Evolutionary conservation across 1,140 invertebrate species (phyloP).

Genomic region (Drosophila pandora): DNA sequence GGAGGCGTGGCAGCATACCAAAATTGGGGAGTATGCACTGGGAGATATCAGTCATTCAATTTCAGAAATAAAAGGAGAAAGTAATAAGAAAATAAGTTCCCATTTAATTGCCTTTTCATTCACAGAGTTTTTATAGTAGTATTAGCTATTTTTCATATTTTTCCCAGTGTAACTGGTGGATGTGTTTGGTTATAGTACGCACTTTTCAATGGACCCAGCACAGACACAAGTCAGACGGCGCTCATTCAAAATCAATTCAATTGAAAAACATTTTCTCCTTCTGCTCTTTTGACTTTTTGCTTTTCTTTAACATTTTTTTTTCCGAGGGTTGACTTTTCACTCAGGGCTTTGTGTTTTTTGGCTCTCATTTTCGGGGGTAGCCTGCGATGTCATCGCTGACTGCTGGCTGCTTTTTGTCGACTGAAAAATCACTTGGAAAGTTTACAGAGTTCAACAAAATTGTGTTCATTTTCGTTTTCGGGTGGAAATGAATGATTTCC

Average conservation of each 20-base stretch:
- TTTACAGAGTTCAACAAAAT: conserved; percentile 54
- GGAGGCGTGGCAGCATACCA: conserved; percentile 49
- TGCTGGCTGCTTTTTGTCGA: conserved; percentile 34
- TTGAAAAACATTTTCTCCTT: conserved; percentile 69
- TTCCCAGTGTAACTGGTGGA: conserved; percentile 6
- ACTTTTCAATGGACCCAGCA: conserved; percentile 70
- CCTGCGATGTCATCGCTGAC: conserved; percentile 36
- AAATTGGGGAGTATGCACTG: conserved; percentile 36
- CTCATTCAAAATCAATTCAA: conserved; percentile 79
- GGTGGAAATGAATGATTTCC: conserved; percentile 77
- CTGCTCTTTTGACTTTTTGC: conserved; percentile 12
- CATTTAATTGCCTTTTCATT: too few species aligned
- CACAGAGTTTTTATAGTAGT: not conserved
- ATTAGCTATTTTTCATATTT: not conserved
- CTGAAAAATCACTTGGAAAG: conserved; percentile 58
- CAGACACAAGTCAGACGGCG: conserved; percentile 64
- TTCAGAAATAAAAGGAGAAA: not conserved
- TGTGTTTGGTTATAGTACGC: conserved; percentile 36
- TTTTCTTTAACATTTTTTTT: conserved; percentile 2
- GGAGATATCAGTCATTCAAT: not conserved
- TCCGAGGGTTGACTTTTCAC: conserved; percentile 38
- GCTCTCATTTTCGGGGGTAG: conserved; percentile 13
- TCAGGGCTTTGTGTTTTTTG: conserved; percentile 1
- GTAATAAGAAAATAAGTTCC: too few species aligned
- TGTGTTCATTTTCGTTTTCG: conserved; percentile 61